phyloP scores from a whole-genome alignment of 2,797 vertebrate genomes.

The Ctenochaetus hawaiiensis region DNA sequence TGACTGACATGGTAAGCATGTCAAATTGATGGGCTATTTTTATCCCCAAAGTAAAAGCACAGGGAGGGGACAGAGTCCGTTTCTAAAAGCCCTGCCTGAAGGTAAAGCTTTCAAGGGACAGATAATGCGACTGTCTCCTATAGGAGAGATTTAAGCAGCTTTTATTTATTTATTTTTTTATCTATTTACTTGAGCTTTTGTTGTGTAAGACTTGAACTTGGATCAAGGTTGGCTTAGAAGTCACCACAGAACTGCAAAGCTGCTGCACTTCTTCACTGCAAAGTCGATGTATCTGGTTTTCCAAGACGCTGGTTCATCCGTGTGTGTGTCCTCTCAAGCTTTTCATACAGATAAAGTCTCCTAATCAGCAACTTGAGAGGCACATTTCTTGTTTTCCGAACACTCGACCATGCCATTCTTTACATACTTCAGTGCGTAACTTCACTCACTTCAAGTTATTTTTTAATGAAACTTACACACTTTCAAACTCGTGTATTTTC shows the following conservation, averaged over 20 bases:
- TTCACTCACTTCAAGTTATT: no score
- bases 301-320: background rate
- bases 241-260: constrained; percentile 6
- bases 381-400: background rate
- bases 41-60: constrained; percentile 57
- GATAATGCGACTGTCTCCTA: constrained; percentile 55
- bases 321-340: background rate
- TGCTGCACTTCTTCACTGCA: background rate
- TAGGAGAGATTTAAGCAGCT: constrained; percentile 37
- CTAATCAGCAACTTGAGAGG: background rate
- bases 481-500: no score
- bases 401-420: no score
- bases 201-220: constrained; percentile 40
- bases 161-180: constrained; percentile 28
- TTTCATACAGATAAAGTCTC: background rate
- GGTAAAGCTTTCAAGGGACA: constrained; percentile 66
- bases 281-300: constrained; percentile 11
- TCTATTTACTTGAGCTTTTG: constrained; percentile 25
- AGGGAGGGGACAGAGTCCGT: constrained; percentile 45
- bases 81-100: constrained; percentile 65
- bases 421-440: background rate
- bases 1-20: constrained; percentile 62
- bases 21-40: constrained; percentile 74
- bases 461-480: no score
- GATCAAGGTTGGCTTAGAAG: constrained; percentile 42